Evolutionary conservation across 2,888 invertebrate genomes (phyloP).

Genomic region (Andricus curvator): DNA sequence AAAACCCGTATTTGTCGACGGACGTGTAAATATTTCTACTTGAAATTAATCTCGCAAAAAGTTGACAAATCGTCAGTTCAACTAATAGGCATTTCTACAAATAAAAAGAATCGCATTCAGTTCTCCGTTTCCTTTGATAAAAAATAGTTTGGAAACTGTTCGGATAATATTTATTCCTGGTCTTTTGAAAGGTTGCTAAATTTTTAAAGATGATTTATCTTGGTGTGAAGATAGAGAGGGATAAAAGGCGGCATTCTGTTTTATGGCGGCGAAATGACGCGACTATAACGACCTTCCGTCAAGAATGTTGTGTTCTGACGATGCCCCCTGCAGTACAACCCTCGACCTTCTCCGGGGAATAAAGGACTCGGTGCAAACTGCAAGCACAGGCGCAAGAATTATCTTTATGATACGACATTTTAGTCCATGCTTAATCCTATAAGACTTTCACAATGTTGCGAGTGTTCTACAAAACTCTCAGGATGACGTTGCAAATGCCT

Average conservation of each 20-base stretch:
- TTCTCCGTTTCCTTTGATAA: no score
- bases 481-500: background rate
- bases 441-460: slow-evolving; percentile 10
- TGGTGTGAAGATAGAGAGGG: slow-evolving; percentile 6
- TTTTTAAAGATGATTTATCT: background rate
- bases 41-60: background rate
- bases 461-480: background rate
- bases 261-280: slow-evolving; percentile 29
- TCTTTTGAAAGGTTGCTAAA: background rate
- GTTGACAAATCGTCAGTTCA: background rate
- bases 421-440: slow-evolving; percentile 22
- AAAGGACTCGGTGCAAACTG: slow-evolving; percentile 22
- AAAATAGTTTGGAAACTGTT: no score
- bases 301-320: slow-evolving; percentile 37
- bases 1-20: slow-evolving; percentile 19
- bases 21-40: slow-evolving; percentile 19
- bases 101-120: background rate
- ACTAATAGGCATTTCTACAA: background rate
- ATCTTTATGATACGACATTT: slow-evolving; percentile 31
- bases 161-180: background rate
- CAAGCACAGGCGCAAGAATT: slow-evolving; percentile 11
- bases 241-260: slow-evolving; percentile 35
- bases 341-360: slow-evolving; percentile 35
- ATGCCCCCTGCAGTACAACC: slow-evolving; percentile 39
- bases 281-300: slow-evolving; percentile 32